These are phyloP conservation scores for Tinea semifulvella DNA, from an alignment of 2,888 invertebrate genomes.

Conservation along the genomic window DNA sequence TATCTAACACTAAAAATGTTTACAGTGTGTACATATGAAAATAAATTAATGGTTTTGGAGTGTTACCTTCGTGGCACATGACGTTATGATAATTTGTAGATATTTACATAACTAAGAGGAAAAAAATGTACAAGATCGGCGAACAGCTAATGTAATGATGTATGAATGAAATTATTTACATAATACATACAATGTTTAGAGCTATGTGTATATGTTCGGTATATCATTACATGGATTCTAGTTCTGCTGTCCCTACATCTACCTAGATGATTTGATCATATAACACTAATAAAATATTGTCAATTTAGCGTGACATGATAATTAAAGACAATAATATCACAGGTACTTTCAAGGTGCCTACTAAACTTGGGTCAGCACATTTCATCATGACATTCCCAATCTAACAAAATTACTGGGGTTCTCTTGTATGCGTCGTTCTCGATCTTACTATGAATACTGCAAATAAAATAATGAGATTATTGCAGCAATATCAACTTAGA, in stretches of 20 bases:
- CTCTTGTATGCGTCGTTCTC: not conserved
- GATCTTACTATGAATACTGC: too few species aligned
- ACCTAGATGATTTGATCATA: conserved; percentile 7
- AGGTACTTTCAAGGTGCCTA: not conserved
- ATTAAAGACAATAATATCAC: conserved; percentile 24
- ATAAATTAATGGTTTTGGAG: conserved; percentile 63
- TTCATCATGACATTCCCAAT: conserved; percentile 1
- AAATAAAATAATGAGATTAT: too few species aligned
- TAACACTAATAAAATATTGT: conserved; percentile 11
- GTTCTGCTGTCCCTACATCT: conserved; percentile 14
- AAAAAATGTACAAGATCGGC: not conserved
- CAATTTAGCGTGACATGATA: conserved; percentile 18
- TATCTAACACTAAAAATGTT: conserved; percentile 7
- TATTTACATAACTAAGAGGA: not conserved
- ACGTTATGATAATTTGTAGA: not conserved
- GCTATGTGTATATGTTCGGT: conserved; percentile 41
- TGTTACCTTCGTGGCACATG: conserved; percentile 41
- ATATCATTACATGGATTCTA: conserved; percentile 46
- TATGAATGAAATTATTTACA: conserved; percentile 32
- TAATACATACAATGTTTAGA: conserved; percentile 17
- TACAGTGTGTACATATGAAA: conserved; percentile 20
- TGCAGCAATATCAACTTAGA: too few species aligned
- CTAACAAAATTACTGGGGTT: not conserved
- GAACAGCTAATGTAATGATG: conserved; percentile 18
- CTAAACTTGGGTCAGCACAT: not conserved